Percentiles rank a stretch among this genome's conserved stretches.
phyloP scores from a whole-genome alignment of 2,888 invertebrate genomes.

The Branchipolynoe longqiensis region DNA sequence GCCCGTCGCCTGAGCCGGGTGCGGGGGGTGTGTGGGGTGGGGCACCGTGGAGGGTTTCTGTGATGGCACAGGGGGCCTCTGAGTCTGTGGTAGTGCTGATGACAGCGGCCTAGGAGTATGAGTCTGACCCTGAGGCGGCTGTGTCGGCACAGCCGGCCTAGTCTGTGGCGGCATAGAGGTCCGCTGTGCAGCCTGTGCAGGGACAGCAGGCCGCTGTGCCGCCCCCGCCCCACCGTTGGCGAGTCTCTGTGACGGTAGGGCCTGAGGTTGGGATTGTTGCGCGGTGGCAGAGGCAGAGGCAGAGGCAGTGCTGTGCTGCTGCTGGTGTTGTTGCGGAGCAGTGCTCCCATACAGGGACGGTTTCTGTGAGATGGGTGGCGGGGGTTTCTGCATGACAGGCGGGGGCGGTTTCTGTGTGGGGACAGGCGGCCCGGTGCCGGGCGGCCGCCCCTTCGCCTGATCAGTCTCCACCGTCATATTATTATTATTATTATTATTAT shows the following conservation, averaged over 20 bases:
- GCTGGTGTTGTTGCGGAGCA: no score
- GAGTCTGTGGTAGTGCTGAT: no score
- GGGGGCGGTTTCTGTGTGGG: background rate
- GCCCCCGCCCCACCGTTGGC: background rate
- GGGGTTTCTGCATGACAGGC: background rate
- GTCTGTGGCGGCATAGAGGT: no score
- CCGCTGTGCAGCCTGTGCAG: background rate
- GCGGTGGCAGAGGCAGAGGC: no score
- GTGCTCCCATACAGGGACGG: no score
- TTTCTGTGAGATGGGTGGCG: background rate
- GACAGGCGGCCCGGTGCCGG: background rate
- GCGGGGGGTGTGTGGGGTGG: background rate
- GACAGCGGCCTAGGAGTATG: no score
- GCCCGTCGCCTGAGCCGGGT: no score
- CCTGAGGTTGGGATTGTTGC: no score
- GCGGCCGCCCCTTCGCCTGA: slow-evolving; percentile 15
- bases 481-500: background rate
- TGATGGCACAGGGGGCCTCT: slow-evolving; percentile 6
- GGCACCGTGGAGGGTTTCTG: background rate
- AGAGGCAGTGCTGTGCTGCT: no score
- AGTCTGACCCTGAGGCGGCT: no score
- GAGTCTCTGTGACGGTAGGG: no score
- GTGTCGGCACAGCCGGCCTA: no score
- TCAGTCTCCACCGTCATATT: slow-evolving; percentile 25
- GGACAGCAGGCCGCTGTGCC: background rate